Evolutionary conservation across 2,113 vertebrate genomes (phyloP).

Genomic region (Murina feae): DNA sequence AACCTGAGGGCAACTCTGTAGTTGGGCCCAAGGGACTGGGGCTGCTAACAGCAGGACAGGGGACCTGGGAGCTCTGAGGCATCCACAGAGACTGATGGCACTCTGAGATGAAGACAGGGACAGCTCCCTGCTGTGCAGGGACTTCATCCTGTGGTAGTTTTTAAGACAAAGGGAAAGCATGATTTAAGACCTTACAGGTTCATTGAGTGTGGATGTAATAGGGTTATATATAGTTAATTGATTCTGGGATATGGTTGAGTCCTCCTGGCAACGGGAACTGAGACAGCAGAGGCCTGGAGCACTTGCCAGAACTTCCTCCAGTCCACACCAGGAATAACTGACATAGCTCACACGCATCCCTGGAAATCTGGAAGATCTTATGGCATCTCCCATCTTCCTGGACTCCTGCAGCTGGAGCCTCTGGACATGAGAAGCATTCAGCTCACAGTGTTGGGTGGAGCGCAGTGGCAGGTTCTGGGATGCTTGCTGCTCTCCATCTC

Average conservation of each 20-base stretch:
- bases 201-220: background rate
- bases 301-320: background rate
- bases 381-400: background rate
- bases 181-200: background rate
- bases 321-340: background rate
- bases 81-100: background rate
- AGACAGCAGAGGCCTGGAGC: background rate
- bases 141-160: background rate
- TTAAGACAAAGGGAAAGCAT: background rate
- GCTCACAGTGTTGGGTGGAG: background rate
- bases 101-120: background rate
- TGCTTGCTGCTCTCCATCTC: background rate
- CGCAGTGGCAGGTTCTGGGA: background rate
- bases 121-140: background rate
- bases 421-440: background rate
- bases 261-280: background rate
- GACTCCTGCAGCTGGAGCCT: background rate
- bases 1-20: background rate
- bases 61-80: background rate
- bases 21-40: background rate
- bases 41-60: background rate
- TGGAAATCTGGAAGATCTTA: background rate
- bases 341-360: background rate
- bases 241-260: background rate
- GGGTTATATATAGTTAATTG: background rate